Evolutionary conservation across 2,797 vertebrate genomes (phyloP).

Genomic region (Sebastes baramenuke): DNA sequence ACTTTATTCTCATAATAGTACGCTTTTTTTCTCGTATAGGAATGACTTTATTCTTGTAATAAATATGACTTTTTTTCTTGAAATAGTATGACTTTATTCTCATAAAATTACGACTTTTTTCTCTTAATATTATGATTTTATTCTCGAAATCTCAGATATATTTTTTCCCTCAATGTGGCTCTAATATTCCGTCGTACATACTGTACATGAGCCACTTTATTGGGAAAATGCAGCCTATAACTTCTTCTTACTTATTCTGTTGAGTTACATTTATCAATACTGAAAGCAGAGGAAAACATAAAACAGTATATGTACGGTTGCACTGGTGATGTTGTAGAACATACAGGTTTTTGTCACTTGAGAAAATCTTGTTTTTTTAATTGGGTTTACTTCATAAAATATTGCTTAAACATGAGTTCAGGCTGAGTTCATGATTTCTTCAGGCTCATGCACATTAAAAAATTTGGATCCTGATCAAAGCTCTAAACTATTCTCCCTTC

Average conservation of each 20-base stretch:
- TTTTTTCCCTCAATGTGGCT: too few species aligned
- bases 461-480: slow-evolving; percentile 24
- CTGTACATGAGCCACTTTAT: neutral
- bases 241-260: neutral
- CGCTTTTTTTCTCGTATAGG: too few species aligned
- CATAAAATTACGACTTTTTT: too few species aligned
- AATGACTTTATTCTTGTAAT: too few species aligned
- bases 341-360: neutral
- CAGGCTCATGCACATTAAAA: neutral
- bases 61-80: too few species aligned
- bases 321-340: neutral
- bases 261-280: neutral
- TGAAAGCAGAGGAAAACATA: neutral
- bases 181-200: too few species aligned
- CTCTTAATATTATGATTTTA: too few species aligned
- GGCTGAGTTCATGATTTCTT: neutral
- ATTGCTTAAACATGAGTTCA: neutral
- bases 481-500: neutral
- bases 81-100: too few species aligned
- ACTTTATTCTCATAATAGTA: too few species aligned
- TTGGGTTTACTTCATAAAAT: slow-evolving; percentile 2
- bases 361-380: neutral
- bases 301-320: neutral
- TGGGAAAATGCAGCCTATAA: neutral
- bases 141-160: too few species aligned